Evolutionary conservation across 2,888 invertebrate species (phyloP), one percentile per base, ranked within the genome.

Genomic region (Chymomyza amoena): DNA sequence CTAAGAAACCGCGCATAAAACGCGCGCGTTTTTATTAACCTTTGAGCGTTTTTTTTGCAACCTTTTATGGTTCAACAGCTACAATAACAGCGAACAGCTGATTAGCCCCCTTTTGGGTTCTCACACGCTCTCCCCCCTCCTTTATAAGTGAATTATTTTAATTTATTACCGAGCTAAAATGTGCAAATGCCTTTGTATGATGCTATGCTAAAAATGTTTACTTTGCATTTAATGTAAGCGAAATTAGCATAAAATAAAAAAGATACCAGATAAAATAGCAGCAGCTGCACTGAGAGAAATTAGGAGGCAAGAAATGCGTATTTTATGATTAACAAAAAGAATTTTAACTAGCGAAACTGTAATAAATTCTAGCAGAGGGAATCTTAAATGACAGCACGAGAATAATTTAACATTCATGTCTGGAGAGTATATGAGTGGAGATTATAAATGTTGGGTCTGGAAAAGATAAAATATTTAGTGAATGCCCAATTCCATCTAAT

Each of bases 161-260:
- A 84, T 84, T 87, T 88, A 88, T 87, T 75, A 70, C 63, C 69
- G 28, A 69, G 69, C 25, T 25, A 57, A 57, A 81, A 57, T 57
- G 57, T 57, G 39, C 39, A 45, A 45, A 45, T 45, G 73, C 59
- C 59, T 73, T 36, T 45, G 39, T 13, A 7, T 45, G 39, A 45
- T 45, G 39, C 39, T 45, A 45, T 45, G 39, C 39, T 57, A 77
- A 86, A 83, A 79, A 61, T 70, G 67, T 70, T 73, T 77, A 70
- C 70, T 76, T 84, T 73, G 72, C 87, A 81, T 87, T 81, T 70
- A 76, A 72, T 76, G 75, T 61, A 66, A 80, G 64, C 78, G 78
- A 32, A 32, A 87, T 87, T 87, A 85, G 75, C 83, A 83, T 83
- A 80, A 79, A 77, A 56, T 73, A 66, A 57, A 20, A 25, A 57